Evolutionary conservation across 2,888 invertebrate genomes (phyloP).

Genomic region (Drosophila paramelanica): DNA sequence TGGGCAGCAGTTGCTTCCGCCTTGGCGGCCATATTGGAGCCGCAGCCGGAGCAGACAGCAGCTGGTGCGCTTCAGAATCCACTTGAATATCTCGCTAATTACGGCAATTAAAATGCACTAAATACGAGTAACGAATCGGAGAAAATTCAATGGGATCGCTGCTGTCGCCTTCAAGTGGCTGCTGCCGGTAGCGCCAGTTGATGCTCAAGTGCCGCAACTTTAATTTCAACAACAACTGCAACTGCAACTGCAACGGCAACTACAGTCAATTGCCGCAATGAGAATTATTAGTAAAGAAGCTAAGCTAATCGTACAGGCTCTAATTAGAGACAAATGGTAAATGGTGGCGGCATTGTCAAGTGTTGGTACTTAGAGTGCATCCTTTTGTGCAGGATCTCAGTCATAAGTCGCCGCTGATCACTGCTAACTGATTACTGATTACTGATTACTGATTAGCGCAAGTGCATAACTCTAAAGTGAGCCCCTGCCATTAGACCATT

Average conservation of each 20-base stretch:
- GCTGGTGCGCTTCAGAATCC: constrained; percentile 60
- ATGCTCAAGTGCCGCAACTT: constrained; percentile 57
- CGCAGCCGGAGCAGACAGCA: constrained; percentile 15
- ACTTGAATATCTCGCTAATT: constrained; percentile 76
- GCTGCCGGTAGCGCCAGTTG: constrained; percentile 48
- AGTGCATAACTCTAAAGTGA: constrained; percentile 33
- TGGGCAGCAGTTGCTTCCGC: constrained; percentile 71
- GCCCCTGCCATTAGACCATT: constrained; percentile 56
- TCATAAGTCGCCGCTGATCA: constrained; percentile 33
- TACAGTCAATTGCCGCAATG: constrained; percentile 48
- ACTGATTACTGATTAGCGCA: constrained; percentile 56
- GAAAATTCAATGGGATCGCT: constrained; percentile 36
- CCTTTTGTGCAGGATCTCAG: constrained; percentile 34
- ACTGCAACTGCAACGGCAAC: neutral
- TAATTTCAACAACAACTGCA: neutral
- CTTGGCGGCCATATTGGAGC: constrained; percentile 69
- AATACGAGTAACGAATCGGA: constrained; percentile 67
- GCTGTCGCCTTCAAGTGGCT: constrained; percentile 71
- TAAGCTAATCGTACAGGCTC: constrained; percentile 21
- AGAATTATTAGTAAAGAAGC: constrained; percentile 66
- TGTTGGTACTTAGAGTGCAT: neutral
- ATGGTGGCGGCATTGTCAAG: too few species aligned
- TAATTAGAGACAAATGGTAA: constrained; percentile 42
- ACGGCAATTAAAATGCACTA: constrained; percentile 81
- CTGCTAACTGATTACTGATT: neutral